Percentiles rank a stretch among this genome's conserved stretches.
These are phyloP conservation scores for Drosophila suzukii DNA, from an alignment of 1,140 invertebrate genomes.

Conservation along the genomic window DNA sequence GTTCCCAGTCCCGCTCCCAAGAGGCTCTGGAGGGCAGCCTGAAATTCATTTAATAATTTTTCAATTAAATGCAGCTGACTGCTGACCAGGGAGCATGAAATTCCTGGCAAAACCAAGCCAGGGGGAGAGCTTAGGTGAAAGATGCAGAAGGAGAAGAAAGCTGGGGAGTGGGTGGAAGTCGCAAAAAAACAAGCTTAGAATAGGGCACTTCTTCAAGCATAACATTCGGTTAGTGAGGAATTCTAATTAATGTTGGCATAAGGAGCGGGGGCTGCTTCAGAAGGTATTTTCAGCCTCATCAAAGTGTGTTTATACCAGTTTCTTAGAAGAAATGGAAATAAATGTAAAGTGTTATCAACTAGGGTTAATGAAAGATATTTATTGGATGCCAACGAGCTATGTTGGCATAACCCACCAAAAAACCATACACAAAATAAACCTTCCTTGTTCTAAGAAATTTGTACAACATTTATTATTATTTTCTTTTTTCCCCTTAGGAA, in stretches of 20 bases:
- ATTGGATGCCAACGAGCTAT: too few relatives aligned
- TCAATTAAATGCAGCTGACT: conserved; percentile 77
- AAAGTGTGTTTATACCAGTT: neutral
- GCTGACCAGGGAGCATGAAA: conserved; percentile 41
- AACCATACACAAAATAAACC: too few relatives aligned
- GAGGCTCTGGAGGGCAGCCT: conserved; percentile 25
- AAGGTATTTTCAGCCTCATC: neutral
- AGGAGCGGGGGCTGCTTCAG: neutral
- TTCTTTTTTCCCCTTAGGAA: too few relatives aligned
- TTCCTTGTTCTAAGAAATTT: too few relatives aligned
- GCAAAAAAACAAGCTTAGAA: conserved; percentile 18
- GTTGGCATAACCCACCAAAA: too few relatives aligned
- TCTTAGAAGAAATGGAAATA: too few relatives aligned
- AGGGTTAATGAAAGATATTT: too few relatives aligned
- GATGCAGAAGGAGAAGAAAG: neutral
- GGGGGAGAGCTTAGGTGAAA: conserved; percentile 20
- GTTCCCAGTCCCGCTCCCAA: conserved; percentile 2
- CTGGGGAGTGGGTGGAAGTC: neutral
- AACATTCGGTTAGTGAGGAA: conserved; percentile 14
- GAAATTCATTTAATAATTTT: conserved; percentile 81
- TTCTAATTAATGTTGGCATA: conserved; percentile 12
- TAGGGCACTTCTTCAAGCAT: conserved; percentile 11
- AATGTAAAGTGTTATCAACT: neutral
- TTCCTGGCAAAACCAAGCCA: conserved; percentile 22
- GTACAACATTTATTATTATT: too few relatives aligned